Evolutionary conservation across 2,113 vertebrate genomes (phyloP).

Genomic region (Phrynosoma blainvillii): DNA sequence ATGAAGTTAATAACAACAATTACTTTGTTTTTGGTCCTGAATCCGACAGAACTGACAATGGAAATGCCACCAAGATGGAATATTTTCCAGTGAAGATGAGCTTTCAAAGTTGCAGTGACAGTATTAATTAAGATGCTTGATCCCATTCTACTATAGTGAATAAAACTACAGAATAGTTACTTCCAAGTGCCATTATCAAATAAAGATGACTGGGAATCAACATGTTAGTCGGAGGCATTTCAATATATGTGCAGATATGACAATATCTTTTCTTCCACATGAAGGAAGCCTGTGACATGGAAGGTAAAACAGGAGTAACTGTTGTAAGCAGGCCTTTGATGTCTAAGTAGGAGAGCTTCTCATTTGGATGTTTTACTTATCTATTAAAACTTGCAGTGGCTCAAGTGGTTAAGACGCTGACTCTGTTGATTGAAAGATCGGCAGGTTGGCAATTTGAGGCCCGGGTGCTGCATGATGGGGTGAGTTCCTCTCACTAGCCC

Average conservation of each 20-base stretch:
- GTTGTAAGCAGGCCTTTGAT: not conserved
- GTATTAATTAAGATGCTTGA: slow-evolving; percentile 8
- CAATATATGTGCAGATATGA: not conserved
- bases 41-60: not conserved
- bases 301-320: not conserved
- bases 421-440: too few species aligned
- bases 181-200: not conserved
- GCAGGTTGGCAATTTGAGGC: too few species aligned
- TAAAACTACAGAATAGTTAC: not conserved
- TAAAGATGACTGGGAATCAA: not conserved
- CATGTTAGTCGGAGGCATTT: slow-evolving; percentile 12
- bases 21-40: not conserved
- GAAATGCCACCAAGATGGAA: not conserved
- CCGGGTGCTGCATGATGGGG: too few species aligned
- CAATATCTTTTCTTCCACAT: not conserved
- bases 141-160: not conserved
- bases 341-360: too few species aligned
- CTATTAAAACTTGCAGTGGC: too few species aligned
- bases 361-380: too few species aligned
- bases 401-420: too few species aligned
- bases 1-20: too few species aligned
- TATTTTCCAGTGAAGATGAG: not conserved
- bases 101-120: not conserved
- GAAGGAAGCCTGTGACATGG: not conserved
- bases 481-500: too few species aligned